Conservation (phyloP, 30 jellyfish, hydroid and myxozoan genomes). For the Aurelia coerulea region DNA sequence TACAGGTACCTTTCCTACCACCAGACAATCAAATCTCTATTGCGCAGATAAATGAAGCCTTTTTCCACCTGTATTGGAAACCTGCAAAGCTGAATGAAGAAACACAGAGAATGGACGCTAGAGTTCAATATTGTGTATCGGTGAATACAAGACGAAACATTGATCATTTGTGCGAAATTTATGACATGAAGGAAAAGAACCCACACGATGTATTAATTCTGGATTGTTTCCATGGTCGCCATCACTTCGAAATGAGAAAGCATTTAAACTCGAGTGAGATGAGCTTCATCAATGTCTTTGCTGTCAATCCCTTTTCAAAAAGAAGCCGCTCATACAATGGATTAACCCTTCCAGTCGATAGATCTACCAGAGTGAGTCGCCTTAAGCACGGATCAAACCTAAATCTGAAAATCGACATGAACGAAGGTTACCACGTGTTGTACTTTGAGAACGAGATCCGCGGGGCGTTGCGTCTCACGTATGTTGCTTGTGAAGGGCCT, state of each 20-base stretch:
- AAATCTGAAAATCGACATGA: slow-evolving; percentile 40
- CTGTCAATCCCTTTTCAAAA: slow-evolving; percentile 54
- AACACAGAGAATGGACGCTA: background rate
- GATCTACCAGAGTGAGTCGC: slow-evolving; percentile 7
- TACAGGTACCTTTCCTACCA: slow-evolving; percentile 51
- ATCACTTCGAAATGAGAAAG: slow-evolving; percentile 20
- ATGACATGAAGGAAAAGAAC: slow-evolving; percentile 14
- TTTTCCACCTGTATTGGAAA: slow-evolving; percentile 46
- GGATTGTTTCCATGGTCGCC: slow-evolving; percentile 49
- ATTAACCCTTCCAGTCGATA: slow-evolving; percentile 31
- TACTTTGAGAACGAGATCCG: slow-evolving; percentile 18
- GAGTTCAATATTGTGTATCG: slow-evolving; percentile 34
- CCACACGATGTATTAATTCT: slow-evolving; percentile 23
- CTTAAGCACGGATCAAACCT: slow-evolving; percentile 32
- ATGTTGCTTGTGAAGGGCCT: slow-evolving; percentile 61
- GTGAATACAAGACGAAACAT: slow-evolving; percentile 9
- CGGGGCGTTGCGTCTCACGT: slow-evolving; percentile 25
- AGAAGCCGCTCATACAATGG: slow-evolving; percentile 57
- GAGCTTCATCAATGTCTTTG: slow-evolving; percentile 49
- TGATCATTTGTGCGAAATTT: slow-evolving; percentile 40
- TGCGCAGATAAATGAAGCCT: slow-evolving; percentile 24
- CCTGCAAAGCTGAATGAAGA: slow-evolving; percentile 29
- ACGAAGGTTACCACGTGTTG: slow-evolving; percentile 28
- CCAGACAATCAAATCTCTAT: slow-evolving; percentile 44
- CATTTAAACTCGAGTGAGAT: slow-evolving; percentile 3